Evolutionary conservation across 2,797 vertebrate genomes (phyloP).

Genomic region (Pseudotriccus pelzelni): DNA sequence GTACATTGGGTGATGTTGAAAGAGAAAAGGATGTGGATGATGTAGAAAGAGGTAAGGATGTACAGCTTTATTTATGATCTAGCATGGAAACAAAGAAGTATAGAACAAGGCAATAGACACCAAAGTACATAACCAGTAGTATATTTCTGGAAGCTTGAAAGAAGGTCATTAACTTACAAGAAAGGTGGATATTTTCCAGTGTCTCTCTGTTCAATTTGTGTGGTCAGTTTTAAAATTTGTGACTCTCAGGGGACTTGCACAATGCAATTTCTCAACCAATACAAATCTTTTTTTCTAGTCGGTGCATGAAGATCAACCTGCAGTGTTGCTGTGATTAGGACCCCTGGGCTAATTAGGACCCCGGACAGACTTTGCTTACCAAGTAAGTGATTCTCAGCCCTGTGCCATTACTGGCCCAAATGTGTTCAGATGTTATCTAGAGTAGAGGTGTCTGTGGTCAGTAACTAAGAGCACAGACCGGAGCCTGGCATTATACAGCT

Average conservation of each 20-base stretch:
- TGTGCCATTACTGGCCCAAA: background rate
- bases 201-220: background rate
- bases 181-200: background rate
- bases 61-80: background rate
- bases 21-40: background rate
- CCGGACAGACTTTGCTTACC: background rate
- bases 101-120: background rate
- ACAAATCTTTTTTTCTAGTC: background rate
- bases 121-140: background rate
- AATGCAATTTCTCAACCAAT: background rate
- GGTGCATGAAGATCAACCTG: background rate
- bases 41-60: background rate
- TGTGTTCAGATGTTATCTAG: background rate
- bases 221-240: background rate
- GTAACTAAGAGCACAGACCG: background rate
- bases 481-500: background rate
- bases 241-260: background rate
- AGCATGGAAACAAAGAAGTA: background rate
- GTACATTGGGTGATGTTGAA: background rate
- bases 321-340: background rate
- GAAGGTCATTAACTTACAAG: background rate
- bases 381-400: background rate
- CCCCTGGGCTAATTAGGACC: background rate
- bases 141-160: background rate
- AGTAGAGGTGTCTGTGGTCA: background rate